phyloP scores from a whole-genome alignment of 2,888 invertebrate species.

The Drosophila conformis region DNA sequence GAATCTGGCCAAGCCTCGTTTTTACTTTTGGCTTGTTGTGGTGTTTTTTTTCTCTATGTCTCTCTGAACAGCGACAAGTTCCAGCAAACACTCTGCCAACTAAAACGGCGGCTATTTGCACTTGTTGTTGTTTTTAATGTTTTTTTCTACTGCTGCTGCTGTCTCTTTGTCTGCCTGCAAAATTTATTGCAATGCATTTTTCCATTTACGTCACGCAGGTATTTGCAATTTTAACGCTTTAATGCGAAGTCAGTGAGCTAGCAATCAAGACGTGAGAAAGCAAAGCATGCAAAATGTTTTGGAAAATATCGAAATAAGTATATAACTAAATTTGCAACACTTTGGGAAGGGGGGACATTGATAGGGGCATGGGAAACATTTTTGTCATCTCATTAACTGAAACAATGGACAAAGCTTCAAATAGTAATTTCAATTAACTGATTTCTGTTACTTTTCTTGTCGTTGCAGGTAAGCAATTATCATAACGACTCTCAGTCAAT shows the following conservation, averaged over 20 bases:
- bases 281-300: constrained; percentile 35
- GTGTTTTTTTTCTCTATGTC: constrained; percentile 18
- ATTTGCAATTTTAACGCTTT: constrained; percentile 72
- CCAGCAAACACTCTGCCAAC: constrained; percentile 54
- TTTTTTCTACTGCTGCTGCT: constrained; percentile 26
- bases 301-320: constrained; percentile 8
- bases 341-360: neutral
- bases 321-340: constrained; percentile 5
- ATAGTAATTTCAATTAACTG: constrained; percentile 4
- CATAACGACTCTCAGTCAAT: neutral
- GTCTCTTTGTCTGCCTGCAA: constrained; percentile 44
- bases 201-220: constrained; percentile 68
- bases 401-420: neutral
- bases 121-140: constrained; percentile 16
- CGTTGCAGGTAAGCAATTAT: constrained; percentile 52
- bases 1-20: constrained; percentile 47
- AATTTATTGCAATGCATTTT: constrained; percentile 75
- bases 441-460: constrained; percentile 14
- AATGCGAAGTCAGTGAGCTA: constrained; percentile 30
- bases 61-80: constrained; percentile 51
- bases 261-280: constrained; percentile 21
- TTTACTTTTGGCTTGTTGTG: constrained; percentile 48
- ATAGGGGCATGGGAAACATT: neutral
- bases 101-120: constrained; percentile 47
- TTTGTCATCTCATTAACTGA: neutral